Percentiles rank a stretch among this genome's conserved stretches.
phyloP scores from a whole-genome alignment of 2,113 vertebrate species.

The Amia ocellicauda region DNA sequence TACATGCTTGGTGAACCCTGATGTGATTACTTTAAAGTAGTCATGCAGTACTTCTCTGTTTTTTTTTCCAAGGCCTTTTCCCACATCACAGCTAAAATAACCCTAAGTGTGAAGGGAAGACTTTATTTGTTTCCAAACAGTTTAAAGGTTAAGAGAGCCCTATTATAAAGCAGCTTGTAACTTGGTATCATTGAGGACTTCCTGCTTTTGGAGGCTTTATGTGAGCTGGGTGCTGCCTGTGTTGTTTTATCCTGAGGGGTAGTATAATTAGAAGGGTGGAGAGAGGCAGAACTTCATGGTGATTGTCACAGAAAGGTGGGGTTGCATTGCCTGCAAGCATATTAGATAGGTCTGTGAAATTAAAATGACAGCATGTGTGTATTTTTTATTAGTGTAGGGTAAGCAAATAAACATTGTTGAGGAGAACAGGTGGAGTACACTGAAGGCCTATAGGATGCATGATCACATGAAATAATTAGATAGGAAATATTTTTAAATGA shows the following conservation, averaged over 20 bases:
- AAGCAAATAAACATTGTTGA: neutral
- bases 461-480: too few relatives aligned
- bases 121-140: too few relatives aligned
- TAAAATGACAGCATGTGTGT: neutral
- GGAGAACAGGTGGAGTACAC: neutral
- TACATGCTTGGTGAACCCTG: neutral
- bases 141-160: too few relatives aligned
- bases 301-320: neutral
- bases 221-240: conserved; percentile 1
- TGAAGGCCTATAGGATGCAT: neutral
- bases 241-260: neutral
- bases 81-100: too few relatives aligned
- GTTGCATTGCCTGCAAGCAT: neutral
- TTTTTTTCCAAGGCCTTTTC: neutral
- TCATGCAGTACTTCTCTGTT: neutral
- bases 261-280: conserved; percentile 14
- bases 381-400: neutral
- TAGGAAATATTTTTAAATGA: too few relatives aligned
- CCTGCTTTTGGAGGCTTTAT: neutral
- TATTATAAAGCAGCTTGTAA: too few relatives aligned
- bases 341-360: neutral
- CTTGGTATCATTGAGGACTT: neutral
- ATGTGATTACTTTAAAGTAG: neutral
- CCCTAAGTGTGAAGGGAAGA: too few relatives aligned
- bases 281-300: neutral